Conservation (phyloP, 2,797 vertebrate species). For the Rachycentron canadum region DNA sequence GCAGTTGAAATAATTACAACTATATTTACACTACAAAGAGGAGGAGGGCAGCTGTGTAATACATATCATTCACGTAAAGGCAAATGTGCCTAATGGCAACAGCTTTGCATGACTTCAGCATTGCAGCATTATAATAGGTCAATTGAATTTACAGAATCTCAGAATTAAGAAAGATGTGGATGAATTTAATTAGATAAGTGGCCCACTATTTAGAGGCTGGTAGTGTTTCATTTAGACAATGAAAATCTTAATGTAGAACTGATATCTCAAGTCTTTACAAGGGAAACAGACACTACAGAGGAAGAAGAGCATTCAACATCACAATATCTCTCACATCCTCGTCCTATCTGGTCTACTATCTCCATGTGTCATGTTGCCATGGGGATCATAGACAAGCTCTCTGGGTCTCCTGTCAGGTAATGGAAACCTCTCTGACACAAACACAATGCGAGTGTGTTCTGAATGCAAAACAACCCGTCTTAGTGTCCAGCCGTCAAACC, state of each 20-base stretch:
- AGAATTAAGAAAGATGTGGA: background rate
- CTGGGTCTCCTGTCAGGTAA: conserved; percentile 70
- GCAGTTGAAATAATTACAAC: conserved; percentile 47
- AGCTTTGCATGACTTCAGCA: background rate
- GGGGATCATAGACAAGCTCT: conserved; percentile 53
- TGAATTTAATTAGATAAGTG: background rate
- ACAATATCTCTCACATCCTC: conserved; percentile 55
- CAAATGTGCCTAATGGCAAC: conserved; percentile 30
- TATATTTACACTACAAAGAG: conserved; percentile 55
- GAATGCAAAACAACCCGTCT: conserved; percentile 62
- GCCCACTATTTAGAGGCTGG: background rate
- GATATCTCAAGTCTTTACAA: too few relatives aligned
- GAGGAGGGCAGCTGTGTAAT: conserved; percentile 23
- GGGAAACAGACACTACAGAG: conserved; percentile 9
- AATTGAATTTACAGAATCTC: background rate
- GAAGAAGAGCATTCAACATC: conserved; percentile 32
- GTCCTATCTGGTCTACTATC: conserved; percentile 54
- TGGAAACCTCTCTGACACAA: conserved; percentile 64
- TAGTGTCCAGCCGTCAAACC: conserved; percentile 52
- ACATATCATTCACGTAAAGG: conserved; percentile 28
- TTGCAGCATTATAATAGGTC: background rate
- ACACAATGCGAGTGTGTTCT: conserved; percentile 60
- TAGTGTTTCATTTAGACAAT: conserved; percentile 2
- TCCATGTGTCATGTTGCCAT: conserved; percentile 59
- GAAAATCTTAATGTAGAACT: background rate